These are phyloP conservation scores for Papilio demoleus DNA, from an alignment of 2,888 invertebrate genomes.

Conservation along the genomic window DNA sequence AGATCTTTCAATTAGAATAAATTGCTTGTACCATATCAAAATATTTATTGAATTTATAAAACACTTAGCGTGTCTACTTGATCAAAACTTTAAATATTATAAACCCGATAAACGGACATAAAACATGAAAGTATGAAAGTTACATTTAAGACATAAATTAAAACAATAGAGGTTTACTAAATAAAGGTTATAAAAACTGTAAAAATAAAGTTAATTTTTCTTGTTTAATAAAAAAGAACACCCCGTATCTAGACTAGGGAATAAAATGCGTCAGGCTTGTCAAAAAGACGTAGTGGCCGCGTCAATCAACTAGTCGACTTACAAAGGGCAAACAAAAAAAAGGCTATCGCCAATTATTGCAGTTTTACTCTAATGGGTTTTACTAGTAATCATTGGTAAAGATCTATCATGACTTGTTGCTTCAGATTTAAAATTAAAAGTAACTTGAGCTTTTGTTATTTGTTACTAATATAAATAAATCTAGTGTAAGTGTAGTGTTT, in stretches of 20 bases:
- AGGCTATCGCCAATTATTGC: slow-evolving; percentile 74
- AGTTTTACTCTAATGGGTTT: slow-evolving; percentile 78
- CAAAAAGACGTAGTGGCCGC: slow-evolving; percentile 79
- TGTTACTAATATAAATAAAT: background rate
- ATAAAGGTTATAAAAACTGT: too few relatives aligned
- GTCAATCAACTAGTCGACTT: slow-evolving; percentile 74
- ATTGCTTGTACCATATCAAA: background rate
- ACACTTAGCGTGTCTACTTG: background rate
- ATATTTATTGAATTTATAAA: background rate
- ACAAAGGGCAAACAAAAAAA: slow-evolving; percentile 64
- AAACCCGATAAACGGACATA: background rate
- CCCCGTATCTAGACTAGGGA: slow-evolving; percentile 58
- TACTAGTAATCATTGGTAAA: slow-evolving; percentile 72
- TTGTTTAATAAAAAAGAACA: slow-evolving; percentile 48
- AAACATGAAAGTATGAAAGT: too few relatives aligned
- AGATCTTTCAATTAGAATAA: too few relatives aligned
- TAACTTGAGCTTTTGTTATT: background rate
- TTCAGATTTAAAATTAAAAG: slow-evolving; percentile 21
- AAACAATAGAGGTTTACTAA: too few relatives aligned
- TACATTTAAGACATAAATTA: too few relatives aligned
- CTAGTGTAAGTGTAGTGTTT: background rate
- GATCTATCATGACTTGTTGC: slow-evolving; percentile 44
- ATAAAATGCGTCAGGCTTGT: slow-evolving; percentile 73
- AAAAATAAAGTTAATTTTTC: background rate
- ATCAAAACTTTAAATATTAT: background rate